Evolutionary conservation across 2,113 vertebrate species (phyloP).

Genomic region (Corythornis cristatus): DNA sequence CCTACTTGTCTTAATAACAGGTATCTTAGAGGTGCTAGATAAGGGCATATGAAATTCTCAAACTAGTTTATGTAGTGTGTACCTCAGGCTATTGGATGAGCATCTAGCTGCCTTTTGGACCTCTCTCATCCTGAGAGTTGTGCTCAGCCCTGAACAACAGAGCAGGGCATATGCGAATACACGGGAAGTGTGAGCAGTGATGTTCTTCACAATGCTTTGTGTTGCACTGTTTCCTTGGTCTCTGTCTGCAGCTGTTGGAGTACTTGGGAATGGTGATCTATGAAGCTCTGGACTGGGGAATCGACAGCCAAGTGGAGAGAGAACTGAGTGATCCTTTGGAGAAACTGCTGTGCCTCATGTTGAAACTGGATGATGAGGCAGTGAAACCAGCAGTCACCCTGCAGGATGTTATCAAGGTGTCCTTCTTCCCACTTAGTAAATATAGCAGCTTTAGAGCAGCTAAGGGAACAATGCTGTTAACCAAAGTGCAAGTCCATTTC

Average conservation of each 20-base stretch:
- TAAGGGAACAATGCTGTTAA: background rate
- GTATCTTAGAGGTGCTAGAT: background rate
- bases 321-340: constrained; percentile 71
- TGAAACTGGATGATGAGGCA: constrained; percentile 54
- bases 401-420: constrained; percentile 75
- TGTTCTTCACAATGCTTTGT: background rate
- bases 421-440: background rate
- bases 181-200: background rate
- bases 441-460: background rate
- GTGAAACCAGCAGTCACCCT: constrained; percentile 36
- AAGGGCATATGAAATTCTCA: background rate
- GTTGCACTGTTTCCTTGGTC: background rate
- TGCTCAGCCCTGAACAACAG: background rate
- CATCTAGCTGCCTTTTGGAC: background rate
- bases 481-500: background rate
- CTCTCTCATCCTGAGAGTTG: background rate
- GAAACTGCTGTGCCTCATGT: constrained; percentile 71
- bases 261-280: constrained; percentile 73
- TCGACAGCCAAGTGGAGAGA: constrained; percentile 68
- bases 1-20: background rate
- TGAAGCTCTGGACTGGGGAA: constrained; percentile 80
- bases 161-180: fast-evolving
- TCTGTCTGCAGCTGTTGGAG: constrained; percentile 68
- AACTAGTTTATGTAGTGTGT: background rate
- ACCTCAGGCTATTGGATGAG: background rate